Base-by-base conservation (phyloP, 2,797 vertebrate species). In the Myotis planiceps region DNA sequence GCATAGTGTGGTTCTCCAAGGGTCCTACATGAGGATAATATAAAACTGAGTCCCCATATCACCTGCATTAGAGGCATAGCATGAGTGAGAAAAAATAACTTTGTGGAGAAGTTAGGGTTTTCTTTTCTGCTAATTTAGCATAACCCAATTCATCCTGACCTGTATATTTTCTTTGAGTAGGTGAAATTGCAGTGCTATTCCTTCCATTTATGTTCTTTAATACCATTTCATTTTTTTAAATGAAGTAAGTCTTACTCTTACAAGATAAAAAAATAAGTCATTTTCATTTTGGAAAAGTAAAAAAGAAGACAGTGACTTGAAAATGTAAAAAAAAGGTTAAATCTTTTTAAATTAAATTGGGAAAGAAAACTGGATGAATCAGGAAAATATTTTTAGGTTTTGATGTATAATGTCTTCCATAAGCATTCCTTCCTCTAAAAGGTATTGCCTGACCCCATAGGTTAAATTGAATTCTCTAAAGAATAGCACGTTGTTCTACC, bases 281-380 rank as follows among this genome's bases (percentile, higher is more conserved):
- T 29, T 92, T 83, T 25, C 5, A 90, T 88, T 87, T 97, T 94
- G 25, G 34, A 60, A 89, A 92, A 74, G 6, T 32, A 66, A 90
- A 37, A 86, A 63, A 58, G 39, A 63, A 76, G 21, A 32, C 18
- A 3, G 4, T 78, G 25, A 74, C 68, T 80, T 91, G 9, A 78
- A 84, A 87, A 71, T 65, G 15, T 45, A 47, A 65, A n/a, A 49
- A 76, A 51, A 71, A 13, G 9, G 79, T 45, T 29, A 66, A 18
- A n/a, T 23, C 9, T 69, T 68, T 55, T 85, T 80, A 51, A 19
- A 55, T 91, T 93, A 53, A 87, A 89, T 63, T 83, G 80, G 45
- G 25, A 79, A 78, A 69, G 32, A 25, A 74, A 81, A 88, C 49
- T 71, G 45, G 29, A 37, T 66, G 37, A 60, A 76, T 72, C 51